These are phyloP conservation scores for Steinernema hermaphroditum DNA, from an alignment of 2,888 invertebrate species.

Conservation along the genomic window DNA sequence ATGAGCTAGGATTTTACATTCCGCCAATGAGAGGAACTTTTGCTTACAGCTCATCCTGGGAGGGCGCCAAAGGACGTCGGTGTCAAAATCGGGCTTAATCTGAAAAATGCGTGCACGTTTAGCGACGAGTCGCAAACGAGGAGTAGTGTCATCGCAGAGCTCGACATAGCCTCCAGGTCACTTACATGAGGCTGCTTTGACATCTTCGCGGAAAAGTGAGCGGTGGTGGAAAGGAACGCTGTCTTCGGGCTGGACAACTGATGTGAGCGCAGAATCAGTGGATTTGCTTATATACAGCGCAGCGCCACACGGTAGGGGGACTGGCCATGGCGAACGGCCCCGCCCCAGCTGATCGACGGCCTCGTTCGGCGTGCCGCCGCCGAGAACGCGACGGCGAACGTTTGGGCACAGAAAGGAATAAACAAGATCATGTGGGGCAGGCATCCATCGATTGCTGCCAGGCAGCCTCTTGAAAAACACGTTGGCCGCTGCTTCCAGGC, in stretches of 20 bases:
- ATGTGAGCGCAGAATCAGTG: neutral
- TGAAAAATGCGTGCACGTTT: neutral
- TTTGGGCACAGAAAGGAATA: conserved; percentile 6
- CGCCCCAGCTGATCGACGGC: conserved; percentile 26
- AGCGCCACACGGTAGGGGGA: neutral
- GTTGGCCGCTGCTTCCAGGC: conserved; percentile 10
- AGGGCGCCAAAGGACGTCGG: conserved; percentile 41
- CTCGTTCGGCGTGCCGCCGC: conserved; percentile 12
- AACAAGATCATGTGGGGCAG: conserved; percentile 29
- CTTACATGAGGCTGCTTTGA: conserved; percentile 30
- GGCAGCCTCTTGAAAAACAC: conserved; percentile 24
- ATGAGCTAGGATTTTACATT: neutral
- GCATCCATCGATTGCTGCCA: conserved; percentile 18
- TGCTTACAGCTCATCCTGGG: conserved; percentile 28
- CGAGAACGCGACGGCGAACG: neutral
- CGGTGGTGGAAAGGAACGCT: neutral
- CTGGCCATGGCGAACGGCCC: neutral
- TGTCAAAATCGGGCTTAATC: conserved; percentile 40
- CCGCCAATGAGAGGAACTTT: neutral
- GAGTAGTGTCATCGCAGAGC: conserved; percentile 10
- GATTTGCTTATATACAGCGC: conserved; percentile 10
- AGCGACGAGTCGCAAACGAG: neutral
- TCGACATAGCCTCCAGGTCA: neutral
- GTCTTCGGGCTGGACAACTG: neutral
- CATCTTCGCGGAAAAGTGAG: neutral